These are phyloP conservation scores for Drusus annulatus DNA, from an alignment of 1,140 invertebrate genomes.

Conservation along the genomic window DNA sequence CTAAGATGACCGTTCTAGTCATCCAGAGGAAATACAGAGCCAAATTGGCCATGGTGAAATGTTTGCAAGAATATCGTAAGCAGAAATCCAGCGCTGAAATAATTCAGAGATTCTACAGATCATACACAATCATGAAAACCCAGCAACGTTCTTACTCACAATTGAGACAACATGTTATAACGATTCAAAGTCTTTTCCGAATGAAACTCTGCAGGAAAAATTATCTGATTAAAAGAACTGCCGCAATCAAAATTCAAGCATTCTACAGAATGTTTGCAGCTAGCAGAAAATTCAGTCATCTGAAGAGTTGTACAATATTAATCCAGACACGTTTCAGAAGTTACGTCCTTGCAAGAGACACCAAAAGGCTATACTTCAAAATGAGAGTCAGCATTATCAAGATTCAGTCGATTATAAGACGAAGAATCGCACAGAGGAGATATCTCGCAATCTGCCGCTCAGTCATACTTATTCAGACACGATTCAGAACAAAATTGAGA, in stretches of 20 bases:
- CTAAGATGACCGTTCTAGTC: conserved; percentile 56
- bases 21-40: conserved; percentile 60
- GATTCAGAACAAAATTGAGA: conserved; percentile 62
- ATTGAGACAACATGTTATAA: conserved; percentile 61
- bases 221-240: conserved; percentile 38
- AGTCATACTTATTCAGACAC: conserved; percentile 63
- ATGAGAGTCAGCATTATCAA: conserved; percentile 61
- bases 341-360: conserved; percentile 58
- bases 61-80: conserved; percentile 55
- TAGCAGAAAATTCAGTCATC: conserved; percentile 61
- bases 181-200: conserved; percentile 67
- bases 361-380: conserved; percentile 61
- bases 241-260: conserved; percentile 66
- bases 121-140: conserved; percentile 61
- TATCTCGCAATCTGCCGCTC: conserved; percentile 61
- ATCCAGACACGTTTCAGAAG: conserved; percentile 64
- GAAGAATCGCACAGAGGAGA: conserved; percentile 61
- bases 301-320: conserved; percentile 60
- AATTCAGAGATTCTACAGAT: conserved; percentile 71
- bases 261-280: conserved; percentile 66
- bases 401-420: conserved; percentile 64
- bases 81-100: conserved; percentile 61
- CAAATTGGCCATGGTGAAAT: conserved; percentile 40
- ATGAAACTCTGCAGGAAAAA: conserved; percentile 52
- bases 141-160: conserved; percentile 64